Percentiles rank a stretch among this genome's conserved stretches.
phyloP scores from a whole-genome alignment of 53 echinoderm and acorn worm species.

The Pentamera pediparva region DNA sequence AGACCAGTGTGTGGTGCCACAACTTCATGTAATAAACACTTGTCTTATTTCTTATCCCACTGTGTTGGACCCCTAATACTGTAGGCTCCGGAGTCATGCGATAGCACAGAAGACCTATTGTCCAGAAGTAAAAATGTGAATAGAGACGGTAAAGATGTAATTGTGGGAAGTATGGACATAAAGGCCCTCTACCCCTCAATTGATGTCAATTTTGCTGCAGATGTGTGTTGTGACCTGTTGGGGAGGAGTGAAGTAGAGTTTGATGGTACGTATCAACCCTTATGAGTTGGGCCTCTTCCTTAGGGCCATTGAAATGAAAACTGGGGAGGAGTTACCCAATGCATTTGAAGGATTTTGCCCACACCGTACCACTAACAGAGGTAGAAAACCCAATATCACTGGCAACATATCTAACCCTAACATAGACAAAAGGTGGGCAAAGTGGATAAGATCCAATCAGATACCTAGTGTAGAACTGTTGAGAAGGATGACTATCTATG shows the following conservation, averaged over 20 bases:
- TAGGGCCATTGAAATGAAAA: background rate
- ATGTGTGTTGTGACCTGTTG: constrained; percentile 21
- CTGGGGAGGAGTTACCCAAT: background rate
- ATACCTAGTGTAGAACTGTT: background rate
- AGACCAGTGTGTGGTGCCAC: constrained; percentile 28
- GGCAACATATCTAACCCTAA: background rate
- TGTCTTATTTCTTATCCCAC: constrained; percentile 19
- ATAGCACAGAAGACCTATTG: constrained; percentile 26
- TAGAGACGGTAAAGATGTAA: background rate
- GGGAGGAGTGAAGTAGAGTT: background rate
- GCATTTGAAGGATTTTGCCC: background rate
- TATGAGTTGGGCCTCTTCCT: constrained; percentile 19
- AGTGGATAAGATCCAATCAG: background rate
- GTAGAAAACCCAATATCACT: background rate
- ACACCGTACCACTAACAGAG: background rate
- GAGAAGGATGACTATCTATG: background rate
- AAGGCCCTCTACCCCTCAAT: constrained; percentile 2
- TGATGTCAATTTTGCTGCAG: constrained; percentile 16
- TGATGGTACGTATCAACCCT: background rate
- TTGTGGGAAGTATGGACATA: constrained; percentile 17
- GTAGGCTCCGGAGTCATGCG: background rate
- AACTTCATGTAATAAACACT: constrained; percentile 13
- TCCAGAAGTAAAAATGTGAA: background rate
- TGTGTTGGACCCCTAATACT: constrained; percentile 3
- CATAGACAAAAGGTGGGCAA: background rate